These are phyloP conservation scores for Oostethus manadensis DNA, from an alignment of 2,113 vertebrate genomes.

Conservation along the genomic window DNA sequence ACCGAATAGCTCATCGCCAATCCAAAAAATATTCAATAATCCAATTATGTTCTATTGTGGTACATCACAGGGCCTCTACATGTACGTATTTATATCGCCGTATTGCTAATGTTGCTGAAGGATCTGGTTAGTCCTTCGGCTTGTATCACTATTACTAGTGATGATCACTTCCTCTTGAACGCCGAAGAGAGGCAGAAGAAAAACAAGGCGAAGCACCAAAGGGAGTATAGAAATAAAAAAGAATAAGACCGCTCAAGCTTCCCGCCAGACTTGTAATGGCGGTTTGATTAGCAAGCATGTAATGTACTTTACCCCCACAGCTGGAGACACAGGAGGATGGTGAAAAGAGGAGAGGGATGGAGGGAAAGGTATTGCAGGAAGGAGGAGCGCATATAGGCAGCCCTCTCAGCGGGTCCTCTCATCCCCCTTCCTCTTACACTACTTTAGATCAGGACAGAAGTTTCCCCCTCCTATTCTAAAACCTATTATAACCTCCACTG, in stretches of 20 bases:
- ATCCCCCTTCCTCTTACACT: slow-evolving; percentile 71
- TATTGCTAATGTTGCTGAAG: not conserved
- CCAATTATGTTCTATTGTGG: not conserved
- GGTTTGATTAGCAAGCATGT: slow-evolving; percentile 94
- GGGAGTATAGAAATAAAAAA: slow-evolving; percentile 20
- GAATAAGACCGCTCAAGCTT: slow-evolving; percentile 45
- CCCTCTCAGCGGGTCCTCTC: slow-evolving; percentile 79
- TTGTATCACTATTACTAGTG: not conserved
- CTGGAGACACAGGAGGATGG: slow-evolving; percentile 59
- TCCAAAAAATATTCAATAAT: not conserved
- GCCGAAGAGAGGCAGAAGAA: slow-evolving; percentile 4
- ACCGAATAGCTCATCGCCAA: not conserved
- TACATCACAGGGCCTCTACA: not conserved
- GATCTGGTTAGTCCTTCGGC: not conserved
- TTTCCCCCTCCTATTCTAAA: slow-evolving; percentile 25
- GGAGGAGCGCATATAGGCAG: slow-evolving; percentile 76
- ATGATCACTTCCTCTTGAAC: not conserved
- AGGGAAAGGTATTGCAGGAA: slow-evolving; percentile 64
- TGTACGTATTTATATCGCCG: not conserved
- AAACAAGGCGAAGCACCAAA: slow-evolving; percentile 17
- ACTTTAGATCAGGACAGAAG: slow-evolving; percentile 50
- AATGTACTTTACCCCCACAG: slow-evolving; percentile 84
- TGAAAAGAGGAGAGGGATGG: slow-evolving; percentile 63
- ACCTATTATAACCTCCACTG: slow-evolving; percentile 40
- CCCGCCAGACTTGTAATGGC: slow-evolving; percentile 79